Evolutionary conservation across 2,797 vertebrate species (phyloP).

Genomic region (Stomatorhinus walkeri): DNA sequence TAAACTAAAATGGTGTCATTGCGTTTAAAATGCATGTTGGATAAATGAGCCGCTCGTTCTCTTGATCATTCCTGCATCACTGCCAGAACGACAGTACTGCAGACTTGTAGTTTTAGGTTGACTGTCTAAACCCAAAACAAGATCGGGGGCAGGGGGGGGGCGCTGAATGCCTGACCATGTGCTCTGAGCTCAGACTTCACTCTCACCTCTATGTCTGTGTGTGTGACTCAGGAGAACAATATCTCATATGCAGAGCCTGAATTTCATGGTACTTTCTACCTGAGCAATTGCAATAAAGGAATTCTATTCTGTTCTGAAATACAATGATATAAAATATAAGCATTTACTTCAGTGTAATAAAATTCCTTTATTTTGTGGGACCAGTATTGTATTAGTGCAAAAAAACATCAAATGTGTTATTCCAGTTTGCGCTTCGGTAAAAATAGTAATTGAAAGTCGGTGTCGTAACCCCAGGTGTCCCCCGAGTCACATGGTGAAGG

Average conservation of each 20-base stretch:
- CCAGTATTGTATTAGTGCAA: background rate
- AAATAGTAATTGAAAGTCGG: background rate
- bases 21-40: background rate
- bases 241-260: background rate
- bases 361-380: background rate
- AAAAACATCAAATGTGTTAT: background rate
- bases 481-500: slow-evolving; percentile 66
- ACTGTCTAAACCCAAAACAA: background rate
- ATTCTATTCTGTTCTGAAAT: background rate
- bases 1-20: background rate
- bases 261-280: background rate
- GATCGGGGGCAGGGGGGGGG: background rate
- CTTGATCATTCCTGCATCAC: background rate
- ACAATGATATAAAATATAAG: background rate
- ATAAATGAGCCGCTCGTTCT: background rate
- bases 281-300: background rate
- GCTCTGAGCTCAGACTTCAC: background rate
- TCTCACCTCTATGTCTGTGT: background rate
- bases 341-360: background rate
- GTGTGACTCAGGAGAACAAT: background rate
- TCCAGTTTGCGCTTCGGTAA: background rate
- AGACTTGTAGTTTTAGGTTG: background rate
- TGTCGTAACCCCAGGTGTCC: slow-evolving; percentile 65
- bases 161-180: background rate
- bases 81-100: background rate